Percentiles rank a stretch among this genome's conserved stretches.
Evolutionary conservation across 1,140 invertebrate genomes (phyloP).

Genomic region (Caerostris extrusa): DNA sequence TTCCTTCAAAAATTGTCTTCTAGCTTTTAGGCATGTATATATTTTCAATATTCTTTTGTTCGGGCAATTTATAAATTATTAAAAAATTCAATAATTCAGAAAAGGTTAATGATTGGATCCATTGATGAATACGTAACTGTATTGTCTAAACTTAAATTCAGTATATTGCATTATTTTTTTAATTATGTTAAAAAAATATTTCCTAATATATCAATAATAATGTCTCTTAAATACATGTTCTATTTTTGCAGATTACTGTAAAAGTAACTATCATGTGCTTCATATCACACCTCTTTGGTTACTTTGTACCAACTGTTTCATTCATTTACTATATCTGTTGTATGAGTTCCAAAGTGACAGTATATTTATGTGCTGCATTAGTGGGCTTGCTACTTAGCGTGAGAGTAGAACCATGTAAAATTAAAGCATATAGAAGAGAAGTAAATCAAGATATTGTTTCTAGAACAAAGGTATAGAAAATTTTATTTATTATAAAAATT

Average conservation of each 20-base stretch:
- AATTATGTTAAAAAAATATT: too few relatives aligned
- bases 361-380: slow-evolving; percentile 32
- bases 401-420: neutral
- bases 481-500: too few relatives aligned
- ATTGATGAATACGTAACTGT: too few relatives aligned
- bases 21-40: too few relatives aligned
- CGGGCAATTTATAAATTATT: too few relatives aligned
- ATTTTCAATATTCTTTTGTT: too few relatives aligned
- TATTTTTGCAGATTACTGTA: slow-evolving; percentile 10
- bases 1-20: too few relatives aligned
- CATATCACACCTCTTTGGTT: slow-evolving; percentile 47
- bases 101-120: too few relatives aligned
- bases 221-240: neutral
- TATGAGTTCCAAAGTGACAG: neutral
- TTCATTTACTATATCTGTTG: slow-evolving; percentile 54
- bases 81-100: too few relatives aligned
- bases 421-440: neutral
- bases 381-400: slow-evolving; percentile 27
- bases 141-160: too few relatives aligned
- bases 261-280: neutral
- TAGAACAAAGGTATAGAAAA: slow-evolving; percentile 45
- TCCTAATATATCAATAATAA: too few relatives aligned
- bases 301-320: slow-evolving; percentile 39
- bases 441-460: slow-evolving; percentile 8
- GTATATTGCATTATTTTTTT: too few relatives aligned